Conservation (phyloP, 53 echinoderm and acorn worm species). For the Actinopyga echinites region DNA sequence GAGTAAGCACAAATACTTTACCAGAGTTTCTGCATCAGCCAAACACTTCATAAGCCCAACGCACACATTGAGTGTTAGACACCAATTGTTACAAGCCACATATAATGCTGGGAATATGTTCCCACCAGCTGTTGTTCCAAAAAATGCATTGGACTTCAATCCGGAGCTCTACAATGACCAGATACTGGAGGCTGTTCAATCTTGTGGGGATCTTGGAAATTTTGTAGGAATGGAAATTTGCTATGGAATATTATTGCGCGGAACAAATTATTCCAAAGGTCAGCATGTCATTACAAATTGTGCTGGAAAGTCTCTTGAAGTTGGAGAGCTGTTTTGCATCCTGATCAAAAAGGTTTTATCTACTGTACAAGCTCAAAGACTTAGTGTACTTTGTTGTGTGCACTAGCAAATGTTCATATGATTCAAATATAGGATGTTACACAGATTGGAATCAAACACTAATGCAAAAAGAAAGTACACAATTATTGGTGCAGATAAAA, state of each 20-base stretch:
- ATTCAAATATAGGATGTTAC: neutral
- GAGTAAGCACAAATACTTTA: constrained; percentile 46
- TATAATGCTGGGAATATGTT: constrained; percentile 15
- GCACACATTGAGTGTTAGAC: constrained; percentile 20
- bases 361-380: neutral
- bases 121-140: neutral
- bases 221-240: constrained; percentile 16
- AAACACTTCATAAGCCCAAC: constrained; percentile 22
- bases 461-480: neutral
- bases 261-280: neutral
- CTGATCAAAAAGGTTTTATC: neutral
- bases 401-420: neutral
- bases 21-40: constrained; percentile 31
- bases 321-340: constrained; percentile 21
- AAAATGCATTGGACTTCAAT: constrained; percentile 2
- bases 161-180: constrained; percentile 6
- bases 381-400: constrained; percentile 1
- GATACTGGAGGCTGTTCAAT: neutral
- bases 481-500: neutral
- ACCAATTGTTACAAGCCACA: constrained; percentile 41
- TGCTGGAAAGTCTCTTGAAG: constrained; percentile 9
- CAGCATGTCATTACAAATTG: constrained; percentile 21
- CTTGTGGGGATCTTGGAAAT: neutral
- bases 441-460: neutral
- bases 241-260: neutral